phyloP scores from a whole-genome alignment of 2,797 vertebrate genomes.

The Anniella stebbinsi region DNA sequence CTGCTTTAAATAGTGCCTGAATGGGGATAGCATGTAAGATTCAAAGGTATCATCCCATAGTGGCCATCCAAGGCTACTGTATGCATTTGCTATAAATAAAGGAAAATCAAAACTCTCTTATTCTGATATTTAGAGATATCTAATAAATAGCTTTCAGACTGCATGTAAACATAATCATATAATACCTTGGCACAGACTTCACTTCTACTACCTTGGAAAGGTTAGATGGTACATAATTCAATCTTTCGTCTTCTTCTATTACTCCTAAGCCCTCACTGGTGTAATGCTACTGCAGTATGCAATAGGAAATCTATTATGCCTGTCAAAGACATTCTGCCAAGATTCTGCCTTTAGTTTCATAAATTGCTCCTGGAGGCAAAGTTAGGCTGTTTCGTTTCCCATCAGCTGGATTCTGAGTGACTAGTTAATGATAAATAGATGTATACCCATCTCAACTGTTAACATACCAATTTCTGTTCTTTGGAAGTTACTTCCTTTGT shows the following conservation, averaged over 20 bases:
- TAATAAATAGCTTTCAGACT: not conserved
- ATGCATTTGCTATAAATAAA: slow-evolving; percentile 3
- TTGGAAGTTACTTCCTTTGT: not conserved
- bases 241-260: not conserved
- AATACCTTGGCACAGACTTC: not conserved
- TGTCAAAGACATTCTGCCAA: not conserved
- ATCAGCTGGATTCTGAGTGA: not conserved
- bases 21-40: not conserved
- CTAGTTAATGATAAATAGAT: not conserved
- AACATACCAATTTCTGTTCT: not conserved
- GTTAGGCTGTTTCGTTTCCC: not conserved
- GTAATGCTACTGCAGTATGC: not conserved
- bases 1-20: no score
- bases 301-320: not conserved
- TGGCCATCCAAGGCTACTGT: not conserved
- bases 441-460: not conserved
- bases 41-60: not conserved
- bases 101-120: not conserved
- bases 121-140: not conserved
- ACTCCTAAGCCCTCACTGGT: not conserved
- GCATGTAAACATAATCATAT: not conserved
- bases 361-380: not conserved
- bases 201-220: not conserved
- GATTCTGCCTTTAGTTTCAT: not conserved
- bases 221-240: not conserved